Evolutionary conservation across 2,797 vertebrate genomes (phyloP), one percentile per base, ranked within the genome.

Genomic region (Threskiornis aethiopicus): DNA sequence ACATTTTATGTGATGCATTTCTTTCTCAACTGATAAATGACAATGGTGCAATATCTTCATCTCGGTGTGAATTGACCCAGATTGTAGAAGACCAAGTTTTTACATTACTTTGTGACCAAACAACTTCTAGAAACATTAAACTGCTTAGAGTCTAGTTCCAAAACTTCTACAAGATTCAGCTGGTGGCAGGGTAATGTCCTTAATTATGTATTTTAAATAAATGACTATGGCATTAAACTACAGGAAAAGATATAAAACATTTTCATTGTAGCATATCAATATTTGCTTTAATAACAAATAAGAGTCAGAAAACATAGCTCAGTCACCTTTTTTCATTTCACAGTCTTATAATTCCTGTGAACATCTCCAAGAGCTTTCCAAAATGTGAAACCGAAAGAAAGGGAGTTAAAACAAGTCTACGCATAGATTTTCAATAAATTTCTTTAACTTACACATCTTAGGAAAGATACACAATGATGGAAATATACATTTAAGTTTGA

Each of bases 1-100:
- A 47, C 46, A 89, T 93, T 96, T 96, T 97, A 75, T 96, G 90
- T 97, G 93, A 96, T 96, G 42, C 79, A 96, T 97, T 90, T 96
- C 49, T 95, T 96, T 59, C 82, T 55, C 69, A 95, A 58, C 67
- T 92, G 91, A 97, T 96, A 92, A 93, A 96, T 95, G 79, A 93
- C 97, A 91, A 28, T 33, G 58, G 35, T 64, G 67, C 76, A 93
- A 90, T 93, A 90, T 92, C 85, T 96, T 97, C 82, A 96, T 91
- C 75, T 90, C 5, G 37, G 90, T 95, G 89, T 58, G 95, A 97
- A 94, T 25, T 90, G 96, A 89, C 82, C 58, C 84, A 70, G 66
- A 96, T 85, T 67, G 58, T 64, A 52, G 85, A 87, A 94, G 87
- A 59, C 24, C 19, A 80, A 82, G 44, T 46, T 90, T 93, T 85